Conservation (phyloP, 2,888 invertebrate species). For the Microdon myrmicae region DNA sequence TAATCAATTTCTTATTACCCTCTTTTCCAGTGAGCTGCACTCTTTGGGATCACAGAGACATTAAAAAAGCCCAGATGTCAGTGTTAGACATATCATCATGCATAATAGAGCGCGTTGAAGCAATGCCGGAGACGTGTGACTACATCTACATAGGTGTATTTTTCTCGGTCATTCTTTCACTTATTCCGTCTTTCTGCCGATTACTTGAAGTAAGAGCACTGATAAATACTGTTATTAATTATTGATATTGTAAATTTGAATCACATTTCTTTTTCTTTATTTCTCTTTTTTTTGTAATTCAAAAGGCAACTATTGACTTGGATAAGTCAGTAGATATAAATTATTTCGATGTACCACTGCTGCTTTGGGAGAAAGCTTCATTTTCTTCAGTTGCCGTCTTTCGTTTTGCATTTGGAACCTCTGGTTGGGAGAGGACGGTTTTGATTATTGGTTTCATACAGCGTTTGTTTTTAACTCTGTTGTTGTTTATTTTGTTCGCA, state of each 20-base stretch:
- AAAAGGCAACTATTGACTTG: slow-evolving; percentile 62
- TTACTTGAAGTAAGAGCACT: slow-evolving; percentile 60
- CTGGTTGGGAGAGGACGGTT: slow-evolving; percentile 76
- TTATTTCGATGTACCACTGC: slow-evolving; percentile 64
- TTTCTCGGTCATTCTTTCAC: slow-evolving; percentile 71
- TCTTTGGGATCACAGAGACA: slow-evolving; percentile 91
- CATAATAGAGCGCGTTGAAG: slow-evolving; percentile 91
- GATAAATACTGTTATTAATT: background rate
- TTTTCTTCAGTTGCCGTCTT: slow-evolving; percentile 67
- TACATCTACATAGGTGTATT: slow-evolving; percentile 79
- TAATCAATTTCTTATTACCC: background rate
- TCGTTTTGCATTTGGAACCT: slow-evolving; percentile 70
- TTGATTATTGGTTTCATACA: slow-evolving; percentile 77
- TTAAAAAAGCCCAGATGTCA: slow-evolving; percentile 91
- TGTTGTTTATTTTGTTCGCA: slow-evolving; percentile 90
- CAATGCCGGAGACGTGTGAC: slow-evolving; percentile 80
- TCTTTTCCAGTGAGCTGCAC: slow-evolving; percentile 84
- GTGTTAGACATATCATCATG: slow-evolving; percentile 94
- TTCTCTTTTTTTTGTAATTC: slow-evolving; percentile 1
- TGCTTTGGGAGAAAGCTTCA: slow-evolving; percentile 65
- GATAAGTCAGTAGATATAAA: slow-evolving; percentile 63
- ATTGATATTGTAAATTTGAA: background rate
- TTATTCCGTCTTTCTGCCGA: slow-evolving; percentile 71
- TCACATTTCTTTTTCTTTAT: background rate
- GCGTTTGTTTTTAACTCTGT: slow-evolving; percentile 76